Evolutionary conservation across 2,113 vertebrate species (phyloP).

Genomic region (Dinomys branickii): DNA sequence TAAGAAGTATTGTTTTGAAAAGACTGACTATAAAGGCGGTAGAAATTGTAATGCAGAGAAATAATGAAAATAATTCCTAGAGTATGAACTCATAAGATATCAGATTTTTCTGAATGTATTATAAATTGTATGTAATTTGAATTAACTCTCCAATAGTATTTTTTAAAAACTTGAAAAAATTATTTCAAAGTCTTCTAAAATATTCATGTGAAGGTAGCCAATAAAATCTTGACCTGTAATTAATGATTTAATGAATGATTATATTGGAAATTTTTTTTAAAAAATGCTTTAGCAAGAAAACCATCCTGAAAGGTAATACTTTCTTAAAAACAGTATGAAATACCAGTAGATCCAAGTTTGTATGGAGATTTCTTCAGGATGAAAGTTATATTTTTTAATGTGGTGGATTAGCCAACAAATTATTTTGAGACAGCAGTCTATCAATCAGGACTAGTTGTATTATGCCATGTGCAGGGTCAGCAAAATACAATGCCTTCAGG

Average conservation of each 20-base stretch:
- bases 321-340: not conserved
- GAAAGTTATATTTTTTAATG: not conserved
- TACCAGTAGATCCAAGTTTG: not conserved
- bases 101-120: not conserved
- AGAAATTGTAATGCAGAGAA: not conserved
- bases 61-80: not conserved
- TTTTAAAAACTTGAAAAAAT: constrained; percentile 30
- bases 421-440: not conserved
- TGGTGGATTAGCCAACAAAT: constrained; percentile 30
- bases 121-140: constrained; percentile 39
- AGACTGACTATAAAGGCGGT: not conserved
- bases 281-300: constrained; percentile 32
- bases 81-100: constrained; percentile 49
- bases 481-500: not conserved
- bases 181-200: constrained; percentile 15
- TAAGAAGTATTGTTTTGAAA: not conserved
- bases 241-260: not conserved
- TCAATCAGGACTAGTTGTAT: not conserved
- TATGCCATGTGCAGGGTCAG: not conserved
- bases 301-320: not conserved
- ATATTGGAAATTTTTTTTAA: too few relatives aligned
- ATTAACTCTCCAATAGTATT: constrained; percentile 1
- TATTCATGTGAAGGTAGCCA: not conserved
- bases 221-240: constrained; percentile 8
- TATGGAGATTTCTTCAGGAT: not conserved